phyloP scores from a whole-genome alignment of 2,888 invertebrate genomes.

The Cactoblastis cactorum region DNA sequence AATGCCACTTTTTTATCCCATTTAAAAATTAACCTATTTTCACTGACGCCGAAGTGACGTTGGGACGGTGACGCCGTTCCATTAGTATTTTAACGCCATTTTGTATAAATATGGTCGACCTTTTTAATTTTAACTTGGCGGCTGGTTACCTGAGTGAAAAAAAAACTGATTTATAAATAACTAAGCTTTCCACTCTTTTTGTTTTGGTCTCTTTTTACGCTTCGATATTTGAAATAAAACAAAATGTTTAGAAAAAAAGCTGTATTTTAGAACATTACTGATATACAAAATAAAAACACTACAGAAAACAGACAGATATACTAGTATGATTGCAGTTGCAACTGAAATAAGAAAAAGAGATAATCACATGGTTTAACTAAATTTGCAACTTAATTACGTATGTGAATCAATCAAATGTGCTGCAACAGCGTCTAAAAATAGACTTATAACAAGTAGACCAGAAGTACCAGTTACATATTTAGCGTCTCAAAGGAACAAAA shows the following conservation, averaged over 20 bases:
- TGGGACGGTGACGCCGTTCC: slow-evolving; percentile 34
- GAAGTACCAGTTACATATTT: no score
- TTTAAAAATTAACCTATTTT: slow-evolving; percentile 49
- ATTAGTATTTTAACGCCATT: slow-evolving; percentile 28
- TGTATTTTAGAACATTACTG: no score
- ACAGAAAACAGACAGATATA: background rate
- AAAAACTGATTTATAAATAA: background rate
- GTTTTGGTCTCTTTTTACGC: no score
- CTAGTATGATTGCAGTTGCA: background rate
- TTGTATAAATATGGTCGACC: slow-evolving; percentile 31
- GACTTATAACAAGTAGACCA: no score
- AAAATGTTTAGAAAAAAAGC: no score
- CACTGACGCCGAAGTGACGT: slow-evolving; percentile 29
- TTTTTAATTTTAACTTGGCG: slow-evolving; percentile 4
- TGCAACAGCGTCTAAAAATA: slow-evolving; percentile 18
- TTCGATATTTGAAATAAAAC: no score
- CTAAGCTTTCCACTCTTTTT: no score
- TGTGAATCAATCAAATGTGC: background rate
- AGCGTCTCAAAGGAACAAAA: no score
- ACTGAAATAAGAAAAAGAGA: background rate
- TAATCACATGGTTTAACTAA: background rate
- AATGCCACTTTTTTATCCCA: slow-evolving; percentile 50
- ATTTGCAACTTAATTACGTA: background rate
- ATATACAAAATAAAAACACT: no score
- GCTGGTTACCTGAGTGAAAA: background rate